Evolutionary conservation across 2,797 vertebrate genomes (phyloP), one percentile per base, ranked within the genome.

Genomic region (Corythornis leucogaster): DNA sequence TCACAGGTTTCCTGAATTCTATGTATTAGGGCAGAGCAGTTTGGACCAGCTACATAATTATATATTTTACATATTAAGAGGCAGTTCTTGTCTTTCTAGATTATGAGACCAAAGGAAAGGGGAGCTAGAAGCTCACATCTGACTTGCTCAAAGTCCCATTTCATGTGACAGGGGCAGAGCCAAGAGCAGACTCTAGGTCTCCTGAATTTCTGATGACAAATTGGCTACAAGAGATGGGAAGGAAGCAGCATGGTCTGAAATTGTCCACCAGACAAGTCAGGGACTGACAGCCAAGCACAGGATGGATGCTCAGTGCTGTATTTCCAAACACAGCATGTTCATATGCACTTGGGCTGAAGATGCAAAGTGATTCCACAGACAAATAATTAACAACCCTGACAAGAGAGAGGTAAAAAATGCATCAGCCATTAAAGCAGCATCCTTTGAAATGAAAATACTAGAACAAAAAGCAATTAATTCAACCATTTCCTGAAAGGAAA

Each of bases 311-410:
- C 58, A 62, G 62, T 1, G 4, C 55, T 50, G 30, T 55, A 59
- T 74, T 93, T 93, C 73, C 84, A 69, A 78, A 85, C 5, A 22
- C 75, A 66, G 62, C 43, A 30, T 30, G 51, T 30, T 85, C 69
- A 5, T 55, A 16, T 57, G 42, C 7, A 1, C 66, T 93, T 58
- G 63, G 55, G 54, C 55, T 93, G 57, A 79, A 92, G 74, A 93
- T 73, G 58, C 58, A 92, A 95, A 95, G 93, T 71, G 90, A 94
- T 95, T 94, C 40, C 35, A 80, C 93, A 96, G 95, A 83, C 79
- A 94, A 91, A 80, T 93, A 95, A 95, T 94, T 87, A 95, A 69
- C 51, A 53, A 28, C 73, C 50, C 62, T 80, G 91, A 92, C 94
- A 93, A 87, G 40, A 94, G 40, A 71, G 21, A 90, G 81, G 94